Percentiles rank a stretch among this genome's conserved stretches.
Evolutionary conservation across 2,797 vertebrate species (phyloP).

Genomic region (Zalophus californianus): DNA sequence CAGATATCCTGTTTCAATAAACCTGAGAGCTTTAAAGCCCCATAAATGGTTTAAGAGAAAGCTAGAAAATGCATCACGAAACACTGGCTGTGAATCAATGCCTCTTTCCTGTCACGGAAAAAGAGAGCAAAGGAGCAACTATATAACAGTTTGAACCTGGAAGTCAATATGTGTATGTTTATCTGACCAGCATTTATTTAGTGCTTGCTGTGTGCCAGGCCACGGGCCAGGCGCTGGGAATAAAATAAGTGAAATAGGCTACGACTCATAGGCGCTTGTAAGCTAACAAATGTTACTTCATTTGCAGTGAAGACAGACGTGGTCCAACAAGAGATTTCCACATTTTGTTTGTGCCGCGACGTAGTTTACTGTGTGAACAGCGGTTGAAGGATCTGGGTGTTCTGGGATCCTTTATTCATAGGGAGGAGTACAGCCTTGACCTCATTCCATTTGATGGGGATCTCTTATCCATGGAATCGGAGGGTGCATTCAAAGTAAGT

Average conservation of each 20-base stretch:
- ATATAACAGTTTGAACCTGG: neutral
- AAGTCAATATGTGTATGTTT: neutral
- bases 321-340: constrained; percentile 94
- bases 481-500: constrained; percentile 95
- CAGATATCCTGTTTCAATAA: neutral
- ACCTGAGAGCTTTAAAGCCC: neutral
- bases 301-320: constrained; percentile 93
- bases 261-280: neutral
- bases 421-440: constrained; percentile 97
- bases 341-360: constrained; percentile 97
- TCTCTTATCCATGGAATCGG: constrained; percentile 98
- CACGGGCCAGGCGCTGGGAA: neutral
- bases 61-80: neutral
- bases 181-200: neutral
- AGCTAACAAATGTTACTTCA: neutral
- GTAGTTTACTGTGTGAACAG: constrained; percentile 97
- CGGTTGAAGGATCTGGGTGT: constrained; percentile 96
- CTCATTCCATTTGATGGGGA: constrained; percentile 98
- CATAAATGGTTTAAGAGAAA: neutral
- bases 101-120: neutral
- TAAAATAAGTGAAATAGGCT: neutral
- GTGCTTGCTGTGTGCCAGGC: neutral
- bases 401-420: constrained; percentile 94
- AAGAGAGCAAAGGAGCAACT: neutral
- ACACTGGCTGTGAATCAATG: neutral